Percentiles rank a stretch among this genome's conserved stretches.
These are phyloP conservation scores for Lindbergichthys nudifrons DNA, from an alignment of 2,797 vertebrate genomes.

Conservation along the genomic window DNA sequence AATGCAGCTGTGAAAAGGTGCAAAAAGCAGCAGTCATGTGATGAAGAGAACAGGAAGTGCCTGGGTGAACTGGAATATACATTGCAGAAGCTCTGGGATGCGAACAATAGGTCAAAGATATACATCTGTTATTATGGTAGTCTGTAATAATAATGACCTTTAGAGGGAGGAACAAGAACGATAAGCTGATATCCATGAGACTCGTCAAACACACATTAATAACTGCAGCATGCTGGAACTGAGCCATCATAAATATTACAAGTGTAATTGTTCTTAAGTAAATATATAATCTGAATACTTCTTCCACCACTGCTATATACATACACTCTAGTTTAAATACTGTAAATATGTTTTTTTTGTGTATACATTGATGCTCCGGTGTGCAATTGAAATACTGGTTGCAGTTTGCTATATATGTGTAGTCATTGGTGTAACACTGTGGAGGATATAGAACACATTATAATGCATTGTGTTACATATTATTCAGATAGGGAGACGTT, in stretches of 20 bases:
- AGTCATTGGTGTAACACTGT: too few relatives aligned
- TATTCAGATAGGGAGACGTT: too few relatives aligned
- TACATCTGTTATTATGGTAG: not conserved
- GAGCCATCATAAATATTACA: not conserved
- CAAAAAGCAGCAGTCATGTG: not conserved
- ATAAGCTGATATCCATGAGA: not conserved
- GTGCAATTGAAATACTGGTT: too few relatives aligned
- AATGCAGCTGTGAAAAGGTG: not conserved
- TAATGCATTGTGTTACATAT: too few relatives aligned
- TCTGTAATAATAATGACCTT: not conserved
- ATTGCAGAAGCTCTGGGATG: conserved; percentile 15
- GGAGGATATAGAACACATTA: too few relatives aligned
- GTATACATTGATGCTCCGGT: too few relatives aligned
- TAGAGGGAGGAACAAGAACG: not conserved
- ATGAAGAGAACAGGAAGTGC: conserved; percentile 58
- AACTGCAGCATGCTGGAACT: not conserved
- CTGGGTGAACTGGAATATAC: conserved; percentile 33
- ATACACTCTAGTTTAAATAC: too few relatives aligned
- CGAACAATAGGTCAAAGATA: not conserved
- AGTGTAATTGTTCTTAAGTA: too few relatives aligned
- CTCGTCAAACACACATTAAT: not conserved
- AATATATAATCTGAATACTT: too few relatives aligned
- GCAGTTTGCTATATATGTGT: too few relatives aligned
- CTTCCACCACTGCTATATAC: too few relatives aligned
- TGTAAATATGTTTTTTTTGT: too few relatives aligned